phyloP scores from a whole-genome alignment of 2,888 invertebrate genomes.

The Latrodectus hesperus region DNA sequence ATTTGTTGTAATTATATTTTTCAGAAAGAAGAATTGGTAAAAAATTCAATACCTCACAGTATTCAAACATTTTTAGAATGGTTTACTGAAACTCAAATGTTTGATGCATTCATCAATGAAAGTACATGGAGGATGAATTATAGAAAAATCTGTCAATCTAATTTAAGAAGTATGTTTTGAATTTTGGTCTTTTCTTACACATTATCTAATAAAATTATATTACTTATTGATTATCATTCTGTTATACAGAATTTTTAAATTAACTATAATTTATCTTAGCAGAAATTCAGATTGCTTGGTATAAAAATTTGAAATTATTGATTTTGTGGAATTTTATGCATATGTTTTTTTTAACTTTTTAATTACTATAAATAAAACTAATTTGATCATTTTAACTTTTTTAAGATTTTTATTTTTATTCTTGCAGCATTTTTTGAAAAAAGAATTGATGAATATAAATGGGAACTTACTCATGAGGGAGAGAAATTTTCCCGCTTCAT shows the following conservation, averaged over 20 bases:
- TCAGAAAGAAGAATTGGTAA: constrained; percentile 84
- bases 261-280: too few relatives aligned
- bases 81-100: constrained; percentile 92
- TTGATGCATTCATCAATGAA: constrained; percentile 82
- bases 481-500: constrained; percentile 43
- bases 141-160: constrained; percentile 51
- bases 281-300: too few relatives aligned
- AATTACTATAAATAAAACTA: too few relatives aligned
- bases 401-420: background rate
- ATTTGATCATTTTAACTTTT: too few relatives aligned
- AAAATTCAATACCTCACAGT: constrained; percentile 80
- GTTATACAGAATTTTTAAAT: too few relatives aligned
- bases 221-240: too few relatives aligned
- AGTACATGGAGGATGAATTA: constrained; percentile 57
- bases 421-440: constrained; percentile 61
- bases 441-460: constrained; percentile 63
- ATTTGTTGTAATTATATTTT: constrained; percentile 72
- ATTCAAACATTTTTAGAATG: constrained; percentile 86
- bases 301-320: too few relatives aligned
- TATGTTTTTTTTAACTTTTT: background rate
- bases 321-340: too few relatives aligned
- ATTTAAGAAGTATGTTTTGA: constrained; percentile 42
- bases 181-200: background rate
- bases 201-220: too few relatives aligned
- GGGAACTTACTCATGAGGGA: constrained; percentile 50